Evolutionary conservation across 2,113 vertebrate species (phyloP), one percentile per base, ranked within the genome.

Genomic region (Chaenocephalus aceratus): DNA sequence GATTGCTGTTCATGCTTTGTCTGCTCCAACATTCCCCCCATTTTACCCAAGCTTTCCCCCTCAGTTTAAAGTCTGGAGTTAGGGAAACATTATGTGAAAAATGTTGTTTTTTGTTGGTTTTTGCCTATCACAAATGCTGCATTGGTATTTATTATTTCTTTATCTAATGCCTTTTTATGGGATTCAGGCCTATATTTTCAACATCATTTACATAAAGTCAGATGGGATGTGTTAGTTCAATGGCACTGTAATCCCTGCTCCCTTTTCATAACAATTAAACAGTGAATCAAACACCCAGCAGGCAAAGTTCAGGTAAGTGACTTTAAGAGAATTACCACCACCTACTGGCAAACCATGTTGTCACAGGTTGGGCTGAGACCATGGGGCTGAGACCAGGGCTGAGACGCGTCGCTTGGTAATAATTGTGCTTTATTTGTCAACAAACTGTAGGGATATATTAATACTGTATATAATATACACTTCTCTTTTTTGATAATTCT

Each of bases 341-440:
- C 34, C 82, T 68, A 44, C 64, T 80, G 87, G 69, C 11, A 5
- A 41, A 30, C 1, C 1, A 21, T 1, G 45, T 34, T 26, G 68
- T 56, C 8, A 46, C 77, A 60, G 36, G 36, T 41, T 41, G 36
- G 36, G 36, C 36, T 41, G 36, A 41, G 30, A 30, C 30, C 30
- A 30, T 30, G 30, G 30, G 30, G 30, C 30, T 30, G 30, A 30
- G n/a, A n/a, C n/a, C n/a, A n/a, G n/a, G n/a, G n/a, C n/a, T n/a
- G 21, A 21, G 30, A 30, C 30, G 30, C 0, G 3, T 30, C 5
- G 36, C 36, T 41, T 41, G 36, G 36, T 41, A 41, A 41, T 41
- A 41, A 8, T 8, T 41, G 36, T 41, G 6, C 36, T 41, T 41
- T 41, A 30, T 30, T 30, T 30, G 30, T 30, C 30, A 30, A 30